Evolutionary conservation across 2,797 vertebrate species (phyloP).

Genomic region (Myotis myotis): DNA sequence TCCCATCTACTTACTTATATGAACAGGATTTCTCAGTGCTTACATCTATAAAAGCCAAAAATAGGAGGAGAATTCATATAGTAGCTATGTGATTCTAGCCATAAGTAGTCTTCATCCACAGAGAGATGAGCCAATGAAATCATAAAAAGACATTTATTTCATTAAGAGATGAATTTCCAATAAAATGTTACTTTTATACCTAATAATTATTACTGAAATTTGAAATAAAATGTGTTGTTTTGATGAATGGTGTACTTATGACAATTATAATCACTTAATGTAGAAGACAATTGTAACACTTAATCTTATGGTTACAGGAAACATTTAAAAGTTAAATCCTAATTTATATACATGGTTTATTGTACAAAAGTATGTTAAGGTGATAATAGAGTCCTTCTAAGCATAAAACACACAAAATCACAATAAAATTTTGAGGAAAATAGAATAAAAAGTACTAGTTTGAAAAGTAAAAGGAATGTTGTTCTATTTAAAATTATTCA

Average conservation of each 20-base stretch:
- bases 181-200: constrained; percentile 47
- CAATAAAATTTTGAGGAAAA: background rate
- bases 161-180: constrained; percentile 32
- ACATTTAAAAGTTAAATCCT: constrained; percentile 55
- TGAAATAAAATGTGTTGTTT: constrained; percentile 47
- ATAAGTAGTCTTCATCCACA: background rate
- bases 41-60: constrained; percentile 1
- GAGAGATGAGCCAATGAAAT: background rate
- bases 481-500: constrained; percentile 25
- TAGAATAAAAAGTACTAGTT: constrained; percentile 28
- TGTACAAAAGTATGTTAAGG: constrained; percentile 16
- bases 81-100: background rate
- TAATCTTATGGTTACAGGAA: constrained; percentile 37
- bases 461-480: constrained; percentile 30
- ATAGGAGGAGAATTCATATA: background rate
- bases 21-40: background rate
- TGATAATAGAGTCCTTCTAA: constrained; percentile 41
- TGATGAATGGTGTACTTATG: constrained; percentile 39
- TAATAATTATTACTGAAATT: constrained; percentile 51
- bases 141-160: constrained; percentile 17
- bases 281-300: constrained; percentile 34
- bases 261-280: constrained; percentile 34
- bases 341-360: constrained; percentile 48
- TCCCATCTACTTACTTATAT: background rate
- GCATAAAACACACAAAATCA: constrained; percentile 17